A percentile compares a stretch with the other conserved stretches of the same genome.
These are phyloP conservation scores for Cephus cinctus DNA, from an alignment of 1,140 invertebrate genomes.

Conservation along the genomic window DNA sequence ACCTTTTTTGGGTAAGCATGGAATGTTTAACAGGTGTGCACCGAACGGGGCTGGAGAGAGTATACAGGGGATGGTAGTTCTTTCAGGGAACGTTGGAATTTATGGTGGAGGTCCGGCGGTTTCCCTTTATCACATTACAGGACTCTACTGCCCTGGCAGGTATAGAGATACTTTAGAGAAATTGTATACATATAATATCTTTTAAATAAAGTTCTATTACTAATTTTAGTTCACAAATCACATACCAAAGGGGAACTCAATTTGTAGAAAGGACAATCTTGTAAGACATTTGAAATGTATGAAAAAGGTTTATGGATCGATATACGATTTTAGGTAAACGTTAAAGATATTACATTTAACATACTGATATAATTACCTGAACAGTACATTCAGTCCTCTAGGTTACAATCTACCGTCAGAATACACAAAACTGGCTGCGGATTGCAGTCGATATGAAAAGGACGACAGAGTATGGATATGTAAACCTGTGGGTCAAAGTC, in stretches of 20 bases:
- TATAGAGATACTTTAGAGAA: constrained; percentile 32
- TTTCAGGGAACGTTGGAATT: constrained; percentile 73
- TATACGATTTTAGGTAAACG: constrained; percentile 80
- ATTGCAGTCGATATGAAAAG: constrained; percentile 61
- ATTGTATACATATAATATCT: neutral
- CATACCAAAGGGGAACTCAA: constrained; percentile 77
- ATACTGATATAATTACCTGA: constrained; percentile 3
- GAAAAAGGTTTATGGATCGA: constrained; percentile 75
- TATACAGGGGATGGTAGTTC: constrained; percentile 60
- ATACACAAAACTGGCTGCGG: constrained; percentile 78
- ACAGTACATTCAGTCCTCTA: constrained; percentile 61
- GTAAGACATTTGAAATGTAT: constrained; percentile 77
- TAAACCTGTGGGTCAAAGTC: constrained; percentile 81
- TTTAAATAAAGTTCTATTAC: constrained; percentile 9
- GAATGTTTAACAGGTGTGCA: constrained; percentile 74
- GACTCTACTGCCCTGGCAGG: constrained; percentile 72
- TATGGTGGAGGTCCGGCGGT: constrained; percentile 79
- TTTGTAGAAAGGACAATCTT: constrained; percentile 80
- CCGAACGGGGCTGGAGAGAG: constrained; percentile 80
- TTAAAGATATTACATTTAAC: neutral
- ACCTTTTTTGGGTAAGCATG: constrained; percentile 11
- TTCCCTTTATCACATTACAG: constrained; percentile 71
- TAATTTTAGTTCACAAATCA: constrained; percentile 73
- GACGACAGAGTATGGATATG: constrained; percentile 74
- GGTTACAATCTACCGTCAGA: constrained; percentile 81